phyloP scores from a whole-genome alignment of 2,888 invertebrate species.

The Melitaea athalia region DNA sequence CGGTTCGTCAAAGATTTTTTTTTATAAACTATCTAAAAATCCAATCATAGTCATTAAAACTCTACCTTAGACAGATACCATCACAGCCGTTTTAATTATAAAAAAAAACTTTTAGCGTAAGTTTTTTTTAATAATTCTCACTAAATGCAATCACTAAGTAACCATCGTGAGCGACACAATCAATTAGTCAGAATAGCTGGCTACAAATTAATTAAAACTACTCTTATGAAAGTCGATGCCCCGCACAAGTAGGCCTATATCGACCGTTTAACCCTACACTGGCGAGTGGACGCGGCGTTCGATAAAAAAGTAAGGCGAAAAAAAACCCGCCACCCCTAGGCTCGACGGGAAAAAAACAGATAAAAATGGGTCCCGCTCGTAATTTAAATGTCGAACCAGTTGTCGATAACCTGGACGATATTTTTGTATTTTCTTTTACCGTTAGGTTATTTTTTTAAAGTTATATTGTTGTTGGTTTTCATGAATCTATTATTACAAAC shows the following conservation, averaged over 20 bases:
- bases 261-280: constrained; percentile 68
- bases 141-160: constrained; percentile 25
- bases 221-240: constrained; percentile 41
- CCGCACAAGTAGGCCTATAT: constrained; percentile 53
- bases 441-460: constrained; percentile 13
- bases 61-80: neutral
- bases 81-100: too few species aligned
- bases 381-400: constrained; percentile 78
- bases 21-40: too few species aligned
- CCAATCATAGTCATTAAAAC: too few species aligned
- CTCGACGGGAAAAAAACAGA: constrained; percentile 72
- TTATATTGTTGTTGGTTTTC: constrained; percentile 6
- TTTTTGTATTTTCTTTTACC: constrained; percentile 44
- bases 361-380: constrained; percentile 74
- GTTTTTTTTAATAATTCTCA: neutral
- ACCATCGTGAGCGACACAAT: constrained; percentile 25
- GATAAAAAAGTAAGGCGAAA: constrained; percentile 63
- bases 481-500: neutral
- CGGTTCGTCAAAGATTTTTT: too few species aligned
- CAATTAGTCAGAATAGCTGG: constrained; percentile 36
- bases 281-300: constrained; percentile 58
- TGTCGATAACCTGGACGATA: constrained; percentile 66
- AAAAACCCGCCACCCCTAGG: constrained; percentile 75
- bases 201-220: constrained; percentile 41
- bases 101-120: neutral